Percentiles rank a stretch among this genome's conserved stretches.
phyloP scores from a whole-genome alignment of 1,140 invertebrate species.

The Drosophila suzukii region DNA sequence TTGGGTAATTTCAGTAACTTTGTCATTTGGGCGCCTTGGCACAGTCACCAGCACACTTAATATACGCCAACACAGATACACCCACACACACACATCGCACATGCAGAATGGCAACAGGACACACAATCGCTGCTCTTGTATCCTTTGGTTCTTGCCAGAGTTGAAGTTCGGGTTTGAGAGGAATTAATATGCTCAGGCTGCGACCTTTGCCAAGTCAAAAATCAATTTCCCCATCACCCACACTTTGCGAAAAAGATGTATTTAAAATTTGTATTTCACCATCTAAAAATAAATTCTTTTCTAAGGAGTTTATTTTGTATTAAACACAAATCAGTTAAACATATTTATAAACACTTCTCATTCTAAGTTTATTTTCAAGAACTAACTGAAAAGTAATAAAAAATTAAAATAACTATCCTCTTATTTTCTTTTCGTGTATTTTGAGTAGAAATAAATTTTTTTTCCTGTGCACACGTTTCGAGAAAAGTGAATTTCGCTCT shows the following conservation, averaged over 20 bases:
- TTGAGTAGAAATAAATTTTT: background rate
- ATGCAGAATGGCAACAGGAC: slow-evolving; percentile 48
- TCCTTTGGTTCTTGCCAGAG: slow-evolving; percentile 25
- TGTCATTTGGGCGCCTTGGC: slow-evolving; percentile 62
- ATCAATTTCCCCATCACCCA: slow-evolving; percentile 57
- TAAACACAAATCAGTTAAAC: no score
- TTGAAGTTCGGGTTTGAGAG: slow-evolving; percentile 41
- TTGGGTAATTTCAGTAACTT: slow-evolving; percentile 75
- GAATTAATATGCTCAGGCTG: slow-evolving; percentile 75
- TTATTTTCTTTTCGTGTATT: background rate
- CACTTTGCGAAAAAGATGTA: slow-evolving; percentile 9
- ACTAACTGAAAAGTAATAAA: no score
- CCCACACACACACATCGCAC: slow-evolving; percentile 8
- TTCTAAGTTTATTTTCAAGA: no score
- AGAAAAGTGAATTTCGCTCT: slow-evolving; percentile 24
- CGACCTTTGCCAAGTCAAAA: slow-evolving; percentile 71
- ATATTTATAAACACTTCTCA: no score
- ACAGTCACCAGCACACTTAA: slow-evolving; percentile 25
- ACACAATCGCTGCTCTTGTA: slow-evolving; percentile 38
- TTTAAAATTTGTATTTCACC: background rate
- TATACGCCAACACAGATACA: slow-evolving; percentile 7
- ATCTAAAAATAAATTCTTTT: background rate
- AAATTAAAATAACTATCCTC: background rate
- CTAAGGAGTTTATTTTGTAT: no score
- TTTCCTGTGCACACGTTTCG: background rate